Percentiles rank a stretch among this genome's conserved stretches.
Conservation (phyloP, 1,140 invertebrate species). For the Achatina immaculata region DNA sequence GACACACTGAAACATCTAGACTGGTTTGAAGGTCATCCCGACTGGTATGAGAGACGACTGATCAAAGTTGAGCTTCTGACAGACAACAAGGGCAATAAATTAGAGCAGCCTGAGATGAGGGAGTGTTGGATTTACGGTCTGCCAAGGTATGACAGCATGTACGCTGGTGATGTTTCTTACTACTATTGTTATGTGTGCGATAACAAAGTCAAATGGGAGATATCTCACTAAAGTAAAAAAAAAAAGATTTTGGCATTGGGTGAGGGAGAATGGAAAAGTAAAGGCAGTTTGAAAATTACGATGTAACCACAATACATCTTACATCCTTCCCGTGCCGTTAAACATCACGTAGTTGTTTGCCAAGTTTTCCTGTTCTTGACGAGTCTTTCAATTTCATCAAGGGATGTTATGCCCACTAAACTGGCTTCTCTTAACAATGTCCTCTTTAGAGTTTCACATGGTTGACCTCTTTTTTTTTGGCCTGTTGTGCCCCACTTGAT, state of each 20-base stretch:
- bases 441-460: no score
- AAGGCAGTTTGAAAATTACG: no score
- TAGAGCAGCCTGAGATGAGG: neutral
- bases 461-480: no score
- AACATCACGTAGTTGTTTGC: no score
- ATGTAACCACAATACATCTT: no score
- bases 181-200: neutral
- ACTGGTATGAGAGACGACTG: conserved; percentile 17
- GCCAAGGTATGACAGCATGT: neutral
- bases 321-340: no score
- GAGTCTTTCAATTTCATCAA: no score
- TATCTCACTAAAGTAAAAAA: neutral
- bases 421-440: no score
- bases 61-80: conserved; percentile 11
- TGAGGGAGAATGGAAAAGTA: no score
- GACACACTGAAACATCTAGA: conserved; percentile 17
- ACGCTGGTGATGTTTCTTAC: neutral
- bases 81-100: neutral
- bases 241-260: neutral
- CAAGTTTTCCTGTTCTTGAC: no score
- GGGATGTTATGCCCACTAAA: no score
- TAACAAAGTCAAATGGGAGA: neutral
- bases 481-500: no score
- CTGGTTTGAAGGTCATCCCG: conserved; percentile 21
- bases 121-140: conserved; percentile 17